phyloP scores from a whole-genome alignment of 2,797 vertebrate species.

The Sebastes trivittatus region DNA sequence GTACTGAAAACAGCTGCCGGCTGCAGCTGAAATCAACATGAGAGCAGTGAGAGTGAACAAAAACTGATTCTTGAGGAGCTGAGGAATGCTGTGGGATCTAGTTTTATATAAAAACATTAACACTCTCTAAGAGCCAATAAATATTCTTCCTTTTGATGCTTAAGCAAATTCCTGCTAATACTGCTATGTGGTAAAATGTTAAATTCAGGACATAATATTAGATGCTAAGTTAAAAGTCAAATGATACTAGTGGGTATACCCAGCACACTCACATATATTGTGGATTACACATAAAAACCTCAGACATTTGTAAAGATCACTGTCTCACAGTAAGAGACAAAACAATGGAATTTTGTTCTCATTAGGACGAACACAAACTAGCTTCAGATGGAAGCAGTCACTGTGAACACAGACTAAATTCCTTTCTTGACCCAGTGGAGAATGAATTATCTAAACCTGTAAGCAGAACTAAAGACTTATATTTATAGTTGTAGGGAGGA shows the following conservation, averaged over 20 bases:
- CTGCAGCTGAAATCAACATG: no score
- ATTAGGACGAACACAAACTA: conserved; percentile 32
- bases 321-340: conserved; percentile 27
- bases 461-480: conserved; percentile 33
- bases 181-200: background rate
- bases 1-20: no score
- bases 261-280: background rate
- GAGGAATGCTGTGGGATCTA: background rate
- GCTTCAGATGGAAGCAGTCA: conserved; percentile 40
- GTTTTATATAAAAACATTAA: background rate
- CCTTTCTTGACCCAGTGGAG: conserved; percentile 28
- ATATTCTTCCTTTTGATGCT: background rate
- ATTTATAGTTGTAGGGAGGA: conserved; percentile 3
- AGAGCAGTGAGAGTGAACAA: no score
- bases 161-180: background rate
- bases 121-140: background rate
- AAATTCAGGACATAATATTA: background rate
- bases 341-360: conserved; percentile 31
- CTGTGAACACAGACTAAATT: conserved; percentile 36
- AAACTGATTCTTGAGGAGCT: background rate
- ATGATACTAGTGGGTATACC: background rate
- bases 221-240: background rate
- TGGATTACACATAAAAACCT: conserved; percentile 19
- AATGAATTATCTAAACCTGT: conserved; percentile 34
- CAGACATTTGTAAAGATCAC: conserved; percentile 37